Base-by-base conservation (phyloP, 2,797 vertebrate genomes). In the Serranus cabrilla region DNA sequence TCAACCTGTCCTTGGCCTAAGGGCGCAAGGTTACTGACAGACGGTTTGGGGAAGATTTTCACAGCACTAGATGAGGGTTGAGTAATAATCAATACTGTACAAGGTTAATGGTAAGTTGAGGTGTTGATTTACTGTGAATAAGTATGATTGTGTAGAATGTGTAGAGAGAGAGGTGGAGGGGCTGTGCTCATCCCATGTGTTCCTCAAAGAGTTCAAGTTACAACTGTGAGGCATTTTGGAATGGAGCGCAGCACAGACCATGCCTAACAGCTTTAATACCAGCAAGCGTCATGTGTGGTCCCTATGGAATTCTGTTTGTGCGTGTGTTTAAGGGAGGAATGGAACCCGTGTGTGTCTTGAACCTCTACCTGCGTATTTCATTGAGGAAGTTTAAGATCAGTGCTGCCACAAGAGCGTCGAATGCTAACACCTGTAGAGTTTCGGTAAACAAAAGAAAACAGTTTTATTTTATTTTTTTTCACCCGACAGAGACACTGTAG, bases 221-320 rank as follows among this genome's bases (percentile, higher is more conserved):
- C 89, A 83, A 74, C 62, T 45, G 68, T 40, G 62, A 84, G 84
- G 87, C 85, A 91, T 93, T 77, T 75, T 75, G 75, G 91, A 92
- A 92, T 83, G 85, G 71, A 66, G 76, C 78, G 73, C 34, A 78
- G 78, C 77, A 9, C 71, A 75, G 86, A 93, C 75, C 87, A 71
- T 92, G 68, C 63, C 80, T 83, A 93, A 93, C 89, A 80, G 76
- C 78, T 89, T 93, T 89, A 91, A 90, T 80, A 74, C 85, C 80
- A 73, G 62, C 78, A 20, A 67, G 63, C 83, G 17, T 60, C 80
- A 74, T 92, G 91, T 92, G 91, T 91, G 88, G 90, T 91, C 90
- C 49, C 66, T n/a, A 1, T 43, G 68, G 78, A 87, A 85, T 85
- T 42, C 65, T 27, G 7, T 56, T n/a, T 62, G 61, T 73, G 76